These are phyloP conservation scores for Tenebrosternarchus preto DNA, from an alignment of 2,113 vertebrate species.

Conservation along the genomic window DNA sequence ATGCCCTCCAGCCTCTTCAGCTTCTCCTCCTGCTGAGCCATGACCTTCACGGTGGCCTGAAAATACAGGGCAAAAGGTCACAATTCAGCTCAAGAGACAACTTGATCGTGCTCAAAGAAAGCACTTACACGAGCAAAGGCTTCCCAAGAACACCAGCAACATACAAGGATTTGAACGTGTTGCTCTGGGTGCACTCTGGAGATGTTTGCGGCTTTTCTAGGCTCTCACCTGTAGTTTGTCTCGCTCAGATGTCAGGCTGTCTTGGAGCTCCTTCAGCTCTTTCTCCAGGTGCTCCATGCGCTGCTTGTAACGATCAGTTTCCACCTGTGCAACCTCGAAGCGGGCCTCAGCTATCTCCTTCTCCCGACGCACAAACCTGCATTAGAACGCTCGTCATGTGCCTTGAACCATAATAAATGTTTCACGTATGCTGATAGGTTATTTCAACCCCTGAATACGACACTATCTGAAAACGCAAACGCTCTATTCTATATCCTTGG, in stretches of 20 bases:
- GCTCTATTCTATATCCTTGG: no score
- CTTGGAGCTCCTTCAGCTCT: slow-evolving; percentile 88
- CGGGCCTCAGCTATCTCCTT: slow-evolving; percentile 95
- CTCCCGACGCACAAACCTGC: slow-evolving; percentile 94
- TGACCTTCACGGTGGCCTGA: slow-evolving; percentile 90
- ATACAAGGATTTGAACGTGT: no score
- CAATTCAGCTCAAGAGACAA: neutral
- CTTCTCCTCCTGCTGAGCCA: slow-evolving; percentile 93
- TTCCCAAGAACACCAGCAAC: no score
- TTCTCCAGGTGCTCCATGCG: slow-evolving; percentile 89
- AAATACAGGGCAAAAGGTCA: neutral
- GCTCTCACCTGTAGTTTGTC: slow-evolving; percentile 90
- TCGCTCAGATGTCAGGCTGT: slow-evolving; percentile 84
- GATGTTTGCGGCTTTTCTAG: no score
- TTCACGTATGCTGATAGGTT: no score
- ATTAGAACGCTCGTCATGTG: neutral
- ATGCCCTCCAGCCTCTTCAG: slow-evolving; percentile 97
- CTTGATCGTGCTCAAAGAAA: neutral
- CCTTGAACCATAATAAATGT: neutral
- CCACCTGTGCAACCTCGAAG: slow-evolving; percentile 92
- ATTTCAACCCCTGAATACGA: no score
- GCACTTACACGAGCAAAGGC: neutral
- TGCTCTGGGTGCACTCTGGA: no score
- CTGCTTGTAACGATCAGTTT: slow-evolving; percentile 87
- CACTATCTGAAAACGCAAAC: no score